Conservation (phyloP, 2,113 vertebrate species). For the Polyodon spathula region DNA sequence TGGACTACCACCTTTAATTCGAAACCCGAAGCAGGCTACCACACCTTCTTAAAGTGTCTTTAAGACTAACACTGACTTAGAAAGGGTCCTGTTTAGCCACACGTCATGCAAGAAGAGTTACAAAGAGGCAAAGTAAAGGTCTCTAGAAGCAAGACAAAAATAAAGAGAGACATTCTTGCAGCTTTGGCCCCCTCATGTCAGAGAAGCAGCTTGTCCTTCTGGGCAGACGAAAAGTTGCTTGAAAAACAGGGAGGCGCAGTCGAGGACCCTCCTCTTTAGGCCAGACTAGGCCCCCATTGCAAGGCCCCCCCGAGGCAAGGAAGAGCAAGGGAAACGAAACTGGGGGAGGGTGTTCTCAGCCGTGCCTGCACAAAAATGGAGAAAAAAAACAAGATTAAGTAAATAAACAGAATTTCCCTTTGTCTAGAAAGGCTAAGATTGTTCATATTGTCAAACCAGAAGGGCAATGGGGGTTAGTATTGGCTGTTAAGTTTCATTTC, state of each 20-base stretch:
- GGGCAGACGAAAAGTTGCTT: constrained; percentile 63
- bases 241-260: constrained; percentile 70
- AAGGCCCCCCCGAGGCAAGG: constrained; percentile 66
- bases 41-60: constrained; percentile 47
- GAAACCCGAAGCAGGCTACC: constrained; percentile 41
- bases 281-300: constrained; percentile 57
- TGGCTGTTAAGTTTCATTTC: too few species aligned
- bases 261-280: constrained; percentile 65
- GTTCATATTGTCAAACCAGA: too few species aligned
- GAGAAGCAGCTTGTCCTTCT: constrained; percentile 62
- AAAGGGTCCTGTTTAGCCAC: constrained; percentile 50
- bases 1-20: constrained; percentile 42
- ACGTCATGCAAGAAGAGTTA: constrained; percentile 64
- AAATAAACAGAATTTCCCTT: not conserved
- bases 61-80: constrained; percentile 52
- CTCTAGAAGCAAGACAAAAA: constrained; percentile 51
- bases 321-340: constrained; percentile 70
- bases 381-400: not conserved
- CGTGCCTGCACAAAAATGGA: constrained; percentile 46
- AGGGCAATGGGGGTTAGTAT: too few species aligned
- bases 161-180: constrained; percentile 58
- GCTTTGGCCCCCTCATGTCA: constrained; percentile 43
- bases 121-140: constrained; percentile 46
- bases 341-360: constrained; percentile 59
- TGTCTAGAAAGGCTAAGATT: not conserved